A percentile compares a stretch with the other conserved stretches of the same genome.
Evolutionary conservation across 2,113 vertebrate genomes (phyloP).

Genomic region (Varanus salvator): DNA sequence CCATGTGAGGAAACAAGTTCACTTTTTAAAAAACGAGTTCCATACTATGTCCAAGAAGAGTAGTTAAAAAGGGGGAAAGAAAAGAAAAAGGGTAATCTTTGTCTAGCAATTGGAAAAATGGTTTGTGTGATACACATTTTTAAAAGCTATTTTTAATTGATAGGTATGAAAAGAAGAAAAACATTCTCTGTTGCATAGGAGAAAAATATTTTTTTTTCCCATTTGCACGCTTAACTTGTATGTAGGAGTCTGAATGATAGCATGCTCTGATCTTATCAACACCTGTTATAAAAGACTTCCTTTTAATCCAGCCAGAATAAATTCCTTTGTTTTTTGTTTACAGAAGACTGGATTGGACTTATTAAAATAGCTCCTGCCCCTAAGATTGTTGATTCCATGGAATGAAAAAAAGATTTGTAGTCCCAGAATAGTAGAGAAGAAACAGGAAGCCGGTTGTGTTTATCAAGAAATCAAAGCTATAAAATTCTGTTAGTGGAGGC

Average conservation of each 20-base stretch:
- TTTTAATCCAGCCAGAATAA: slow-evolving; percentile 35
- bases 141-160: slow-evolving; percentile 40
- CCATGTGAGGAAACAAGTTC: background rate
- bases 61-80: background rate
- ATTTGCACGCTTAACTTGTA: slow-evolving; percentile 34
- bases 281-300: slow-evolving; percentile 42
- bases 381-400: background rate
- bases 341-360: slow-evolving; percentile 13
- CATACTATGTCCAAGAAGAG: background rate
- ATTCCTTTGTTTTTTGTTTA: slow-evolving; percentile 40
- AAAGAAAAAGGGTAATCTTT: background rate
- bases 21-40: background rate
- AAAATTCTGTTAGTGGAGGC: background rate
- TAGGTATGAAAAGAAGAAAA: slow-evolving; percentile 44
- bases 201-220: background rate
- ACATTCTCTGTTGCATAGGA: slow-evolving; percentile 13
- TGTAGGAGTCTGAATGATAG: slow-evolving; percentile 23
- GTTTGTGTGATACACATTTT: slow-evolving; percentile 52
- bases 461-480: background rate
- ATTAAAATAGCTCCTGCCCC: slow-evolving; percentile 18
- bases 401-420: background rate
- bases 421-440: background rate
- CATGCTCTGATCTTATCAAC: slow-evolving; percentile 40
- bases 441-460: background rate
- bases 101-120: background rate